Percentiles rank a stretch among this genome's conserved stretches.
These are phyloP conservation scores for Leptinotarsa defecta DNA, from an alignment of 1,140 invertebrate genomes.

Conservation along the genomic window DNA sequence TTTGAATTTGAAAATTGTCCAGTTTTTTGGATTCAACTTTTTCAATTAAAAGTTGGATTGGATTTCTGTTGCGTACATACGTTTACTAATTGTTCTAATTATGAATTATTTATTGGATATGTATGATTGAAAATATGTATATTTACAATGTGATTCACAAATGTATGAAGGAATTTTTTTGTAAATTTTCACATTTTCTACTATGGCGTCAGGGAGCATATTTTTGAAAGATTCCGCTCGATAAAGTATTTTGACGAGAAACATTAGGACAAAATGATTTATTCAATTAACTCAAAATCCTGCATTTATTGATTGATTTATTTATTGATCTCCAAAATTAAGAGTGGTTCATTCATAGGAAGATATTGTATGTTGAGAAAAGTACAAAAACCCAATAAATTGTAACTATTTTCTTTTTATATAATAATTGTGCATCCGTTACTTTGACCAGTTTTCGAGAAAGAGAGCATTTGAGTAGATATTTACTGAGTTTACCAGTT, in stretches of 20 bases:
- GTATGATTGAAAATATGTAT: conserved; percentile 4
- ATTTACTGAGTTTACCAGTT: not conserved
- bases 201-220: conserved; percentile 11
- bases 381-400: not conserved
- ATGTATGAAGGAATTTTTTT: conserved; percentile 9
- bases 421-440: not conserved
- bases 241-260: not conserved
- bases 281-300: not conserved
- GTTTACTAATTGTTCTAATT: not conserved
- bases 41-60: not conserved
- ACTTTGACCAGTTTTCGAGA: not conserved
- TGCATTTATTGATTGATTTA: not conserved
- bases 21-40: not conserved
- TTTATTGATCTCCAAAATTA: not conserved
- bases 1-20: no score
- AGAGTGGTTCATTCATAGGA: not conserved
- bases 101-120: not conserved
- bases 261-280: not conserved
- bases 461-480: not conserved
- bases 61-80: not conserved
- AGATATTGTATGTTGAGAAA: not conserved
- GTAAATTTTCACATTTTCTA: conserved; percentile 2
- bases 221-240: not conserved
- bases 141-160: conserved; percentile 4
- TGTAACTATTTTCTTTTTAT: not conserved